Conservation (phyloP, 2,888 invertebrate species). For the Eupithecia tripunctaria region DNA sequence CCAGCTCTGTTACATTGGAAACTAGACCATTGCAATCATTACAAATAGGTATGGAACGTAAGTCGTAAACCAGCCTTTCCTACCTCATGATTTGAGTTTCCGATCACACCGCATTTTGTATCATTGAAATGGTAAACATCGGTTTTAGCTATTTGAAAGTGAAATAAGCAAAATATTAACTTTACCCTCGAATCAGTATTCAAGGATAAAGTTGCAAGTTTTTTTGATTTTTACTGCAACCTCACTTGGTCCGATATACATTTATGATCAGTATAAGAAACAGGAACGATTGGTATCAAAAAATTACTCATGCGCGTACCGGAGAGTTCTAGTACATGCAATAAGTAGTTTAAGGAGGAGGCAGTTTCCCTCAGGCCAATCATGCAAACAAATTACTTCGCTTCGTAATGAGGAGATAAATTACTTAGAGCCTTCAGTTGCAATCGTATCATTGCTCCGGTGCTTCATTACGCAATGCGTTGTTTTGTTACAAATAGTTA, state of each 20-base stretch:
- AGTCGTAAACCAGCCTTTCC: background rate
- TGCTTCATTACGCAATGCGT: slow-evolving; percentile 17
- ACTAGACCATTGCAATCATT: background rate
- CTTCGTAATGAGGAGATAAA: slow-evolving; percentile 27
- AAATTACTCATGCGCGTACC: too few species aligned
- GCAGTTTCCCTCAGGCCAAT: slow-evolving; percentile 33
- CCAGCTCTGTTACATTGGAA: background rate
- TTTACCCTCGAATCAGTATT: slow-evolving; percentile 34
- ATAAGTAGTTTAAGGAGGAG: slow-evolving; percentile 12
- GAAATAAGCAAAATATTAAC: slow-evolving; percentile 28
- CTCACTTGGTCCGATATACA: too few species aligned
- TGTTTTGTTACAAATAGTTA: slow-evolving; percentile 16
- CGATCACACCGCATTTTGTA: slow-evolving; percentile 22
- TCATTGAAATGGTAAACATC: slow-evolving; percentile 21
- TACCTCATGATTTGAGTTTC: background rate
- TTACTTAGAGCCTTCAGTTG: slow-evolving; percentile 22
- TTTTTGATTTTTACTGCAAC: too few species aligned
- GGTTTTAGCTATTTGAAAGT: slow-evolving; percentile 29
- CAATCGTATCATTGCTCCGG: slow-evolving; percentile 15
- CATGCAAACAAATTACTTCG: slow-evolving; percentile 36
- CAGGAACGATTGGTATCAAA: too few species aligned
- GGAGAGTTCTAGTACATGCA: slow-evolving; percentile 18
- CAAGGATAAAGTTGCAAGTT: too few species aligned
- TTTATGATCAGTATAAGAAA: too few species aligned
- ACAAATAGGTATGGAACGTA: background rate